phyloP scores from a whole-genome alignment of 2,113 vertebrate genomes.

The Stictonetta naevosa region DNA sequence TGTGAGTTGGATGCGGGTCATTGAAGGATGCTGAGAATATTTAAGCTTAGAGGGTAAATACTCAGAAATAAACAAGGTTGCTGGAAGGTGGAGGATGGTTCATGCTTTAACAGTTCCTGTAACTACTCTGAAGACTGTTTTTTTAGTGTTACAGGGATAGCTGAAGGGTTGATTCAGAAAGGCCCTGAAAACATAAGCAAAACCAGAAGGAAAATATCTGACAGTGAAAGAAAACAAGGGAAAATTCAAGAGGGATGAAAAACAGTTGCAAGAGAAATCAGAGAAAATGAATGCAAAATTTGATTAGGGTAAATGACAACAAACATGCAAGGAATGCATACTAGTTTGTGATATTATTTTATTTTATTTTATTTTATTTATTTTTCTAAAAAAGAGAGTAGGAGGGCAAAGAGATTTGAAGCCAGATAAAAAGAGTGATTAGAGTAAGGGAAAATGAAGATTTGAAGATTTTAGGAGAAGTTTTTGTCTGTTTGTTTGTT shows the following conservation, averaged over 20 bases:
- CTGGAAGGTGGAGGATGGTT: background rate
- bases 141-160: background rate
- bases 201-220: background rate
- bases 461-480: background rate
- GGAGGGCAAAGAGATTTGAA: background rate
- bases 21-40: background rate
- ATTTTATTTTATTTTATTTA: background rate
- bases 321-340: background rate
- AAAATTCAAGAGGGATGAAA: background rate
- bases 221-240: background rate
- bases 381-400: background rate
- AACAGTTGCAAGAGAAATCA: background rate
- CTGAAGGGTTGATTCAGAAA: background rate
- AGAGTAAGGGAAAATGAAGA: background rate
- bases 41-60: background rate
- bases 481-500: too few relatives aligned
- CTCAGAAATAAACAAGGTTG: background rate
- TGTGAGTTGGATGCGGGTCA: background rate
- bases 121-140: background rate
- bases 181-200: background rate
- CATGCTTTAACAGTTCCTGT: background rate
- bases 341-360: background rate
- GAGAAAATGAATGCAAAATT: background rate
- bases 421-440: background rate
- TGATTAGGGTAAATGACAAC: background rate